Conservation (phyloP, 2,797 vertebrate genomes). For the Acanthis flammea region DNA sequence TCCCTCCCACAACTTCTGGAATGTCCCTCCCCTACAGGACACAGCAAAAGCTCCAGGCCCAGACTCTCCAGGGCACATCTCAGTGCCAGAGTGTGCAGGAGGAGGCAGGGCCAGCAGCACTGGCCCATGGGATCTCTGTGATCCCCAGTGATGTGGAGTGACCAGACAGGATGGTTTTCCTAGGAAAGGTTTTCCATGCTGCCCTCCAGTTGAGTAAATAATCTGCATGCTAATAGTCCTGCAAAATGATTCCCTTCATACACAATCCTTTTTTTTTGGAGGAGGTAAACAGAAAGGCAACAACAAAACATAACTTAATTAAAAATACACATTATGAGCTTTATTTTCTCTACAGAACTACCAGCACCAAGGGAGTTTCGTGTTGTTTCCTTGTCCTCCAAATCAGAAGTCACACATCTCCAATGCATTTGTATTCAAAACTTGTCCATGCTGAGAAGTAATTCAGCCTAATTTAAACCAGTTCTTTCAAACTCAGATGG, state of each 20-base stretch:
- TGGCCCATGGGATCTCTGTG: background rate
- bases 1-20: background rate
- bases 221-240: background rate
- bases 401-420: background rate
- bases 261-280: background rate
- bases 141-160: background rate
- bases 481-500: background rate
- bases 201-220: background rate
- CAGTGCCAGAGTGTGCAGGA: background rate
- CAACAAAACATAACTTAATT: background rate
- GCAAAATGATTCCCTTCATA: background rate
- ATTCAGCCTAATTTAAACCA: constrained; percentile 6
- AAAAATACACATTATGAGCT: background rate
- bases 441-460: background rate
- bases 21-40: background rate
- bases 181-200: background rate
- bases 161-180: background rate
- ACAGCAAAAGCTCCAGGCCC: background rate
- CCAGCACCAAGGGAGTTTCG: background rate
- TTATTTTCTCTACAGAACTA: background rate
- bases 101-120: background rate
- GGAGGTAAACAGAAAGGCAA: background rate
- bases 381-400: background rate
- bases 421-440: constrained; percentile 3
- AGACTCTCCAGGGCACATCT: background rate